Percentiles rank a stretch among this genome's conserved stretches.
Evolutionary conservation across 53 echinoderm and acorn worm genomes (phyloP).

Genomic region (Patiria pectinifera): DNA sequence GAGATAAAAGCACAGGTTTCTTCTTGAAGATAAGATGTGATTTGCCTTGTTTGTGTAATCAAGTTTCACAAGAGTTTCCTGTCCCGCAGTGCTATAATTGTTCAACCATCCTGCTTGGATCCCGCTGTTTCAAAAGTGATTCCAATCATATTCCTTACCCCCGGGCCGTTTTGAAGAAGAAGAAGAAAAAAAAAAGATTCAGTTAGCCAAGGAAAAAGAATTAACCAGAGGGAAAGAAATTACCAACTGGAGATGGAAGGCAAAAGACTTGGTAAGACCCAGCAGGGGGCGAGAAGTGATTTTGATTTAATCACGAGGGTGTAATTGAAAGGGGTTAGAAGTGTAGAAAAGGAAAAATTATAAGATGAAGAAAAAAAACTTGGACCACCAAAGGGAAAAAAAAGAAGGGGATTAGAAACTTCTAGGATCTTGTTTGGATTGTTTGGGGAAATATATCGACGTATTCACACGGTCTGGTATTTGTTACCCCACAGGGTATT

Average conservation of each 20-base stretch:
- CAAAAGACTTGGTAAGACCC: neutral
- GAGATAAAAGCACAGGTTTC: neutral
- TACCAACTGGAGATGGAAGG: neutral
- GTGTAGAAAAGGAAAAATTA: neutral
- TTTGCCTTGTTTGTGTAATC: slow-evolving; percentile 40
- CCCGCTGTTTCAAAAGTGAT: slow-evolving; percentile 38
- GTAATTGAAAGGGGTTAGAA: slow-evolving; percentile 40
- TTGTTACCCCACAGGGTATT: neutral
- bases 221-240: slow-evolving; percentile 21
- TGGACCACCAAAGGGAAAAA: slow-evolving; percentile 40
- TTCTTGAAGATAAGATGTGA: neutral
- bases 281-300: slow-evolving; percentile 47
- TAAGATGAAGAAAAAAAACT: neutral
- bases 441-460: neutral
- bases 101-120: neutral
- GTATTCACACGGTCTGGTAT: slow-evolving; percentile 5
- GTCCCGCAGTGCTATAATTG: slow-evolving; percentile 50
- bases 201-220: neutral
- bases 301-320: slow-evolving; percentile 45
- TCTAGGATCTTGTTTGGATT: neutral
- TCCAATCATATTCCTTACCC: slow-evolving; percentile 14
- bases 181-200: slow-evolving; percentile 3
- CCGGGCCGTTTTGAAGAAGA: neutral
- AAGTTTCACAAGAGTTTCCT: slow-evolving; percentile 36
- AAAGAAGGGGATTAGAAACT: neutral